Conservation (phyloP, 2,888 invertebrate species). For the Agrotis segetum region DNA sequence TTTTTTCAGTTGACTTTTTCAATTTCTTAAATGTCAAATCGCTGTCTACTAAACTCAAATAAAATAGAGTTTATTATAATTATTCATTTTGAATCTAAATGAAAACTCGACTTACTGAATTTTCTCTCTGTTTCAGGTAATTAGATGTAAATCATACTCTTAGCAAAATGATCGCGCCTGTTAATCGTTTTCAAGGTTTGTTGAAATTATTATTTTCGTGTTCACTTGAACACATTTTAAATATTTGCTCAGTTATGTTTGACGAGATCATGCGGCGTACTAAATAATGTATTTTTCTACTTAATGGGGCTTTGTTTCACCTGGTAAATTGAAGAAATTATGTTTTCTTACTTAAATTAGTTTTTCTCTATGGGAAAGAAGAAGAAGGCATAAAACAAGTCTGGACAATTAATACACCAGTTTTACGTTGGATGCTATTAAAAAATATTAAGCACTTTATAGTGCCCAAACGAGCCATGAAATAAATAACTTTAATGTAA, state of each 20-base stretch:
- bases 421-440: conserved; percentile 62
- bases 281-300: conserved; percentile 33
- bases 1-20: background rate
- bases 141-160: conserved; percentile 63
- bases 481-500: conserved; percentile 2
- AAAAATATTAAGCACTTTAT: conserved; percentile 62
- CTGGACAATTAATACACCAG: conserved; percentile 46
- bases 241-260: conserved; percentile 64
- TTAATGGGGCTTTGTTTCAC: conserved; percentile 14
- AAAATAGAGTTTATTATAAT: background rate
- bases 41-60: conserved; percentile 2
- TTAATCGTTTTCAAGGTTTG: conserved; percentile 73
- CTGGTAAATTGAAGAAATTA: background rate
- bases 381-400: conserved; percentile 15
- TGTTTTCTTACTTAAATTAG: background rate
- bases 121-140: conserved; percentile 82
- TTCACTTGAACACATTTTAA: conserved; percentile 78
- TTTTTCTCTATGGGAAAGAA: background rate
- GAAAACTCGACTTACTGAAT: conserved; percentile 28
- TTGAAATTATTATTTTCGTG: conserved; percentile 64
- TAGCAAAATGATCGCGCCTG: conserved; percentile 55
- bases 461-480: conserved; percentile 47
- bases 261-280: conserved; percentile 36
- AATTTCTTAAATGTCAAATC: conserved; percentile 28
- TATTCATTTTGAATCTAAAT: conserved; percentile 1